Conservation (phyloP, 2,888 invertebrate species). For the Tachina fera region DNA sequence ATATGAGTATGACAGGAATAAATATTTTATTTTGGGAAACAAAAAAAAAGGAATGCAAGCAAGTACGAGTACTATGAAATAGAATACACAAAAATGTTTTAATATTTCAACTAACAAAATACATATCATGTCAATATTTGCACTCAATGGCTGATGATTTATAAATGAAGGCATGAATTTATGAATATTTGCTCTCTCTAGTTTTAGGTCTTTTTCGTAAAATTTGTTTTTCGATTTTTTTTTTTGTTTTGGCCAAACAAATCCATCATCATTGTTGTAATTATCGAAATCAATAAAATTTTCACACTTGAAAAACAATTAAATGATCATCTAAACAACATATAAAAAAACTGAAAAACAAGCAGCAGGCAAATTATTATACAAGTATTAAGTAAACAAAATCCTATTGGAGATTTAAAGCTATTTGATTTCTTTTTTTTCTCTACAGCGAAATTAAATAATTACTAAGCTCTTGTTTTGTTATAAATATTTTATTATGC, state of each 20-base stretch:
- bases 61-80: conserved; percentile 16
- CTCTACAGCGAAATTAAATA: conserved; percentile 15
- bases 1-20: conserved; percentile 40
- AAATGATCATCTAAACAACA: conserved; percentile 53
- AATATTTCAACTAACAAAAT: conserved; percentile 39
- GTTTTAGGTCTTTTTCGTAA: neutral
- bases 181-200: conserved; percentile 10
- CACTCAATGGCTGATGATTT: conserved; percentile 40
- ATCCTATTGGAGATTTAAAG: neutral
- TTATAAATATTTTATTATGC: conserved; percentile 23
- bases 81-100: conserved; percentile 23
- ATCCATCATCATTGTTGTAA: conserved; percentile 47
- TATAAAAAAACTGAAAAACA: neutral
- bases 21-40: conserved; percentile 32
- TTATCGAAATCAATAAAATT: conserved; percentile 28
- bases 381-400: conserved; percentile 30
- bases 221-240: neutral
- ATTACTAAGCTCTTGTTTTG: conserved; percentile 25
- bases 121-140: conserved; percentile 64
- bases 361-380: neutral
- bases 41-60: conserved; percentile 26
- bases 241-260: conserved; percentile 21
- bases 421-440: neutral
- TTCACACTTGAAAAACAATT: conserved; percentile 67
- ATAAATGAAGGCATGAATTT: conserved; percentile 5